Evolutionary conservation across 1,140 invertebrate species (phyloP).

Genomic region (Andricus grossulariae): DNA sequence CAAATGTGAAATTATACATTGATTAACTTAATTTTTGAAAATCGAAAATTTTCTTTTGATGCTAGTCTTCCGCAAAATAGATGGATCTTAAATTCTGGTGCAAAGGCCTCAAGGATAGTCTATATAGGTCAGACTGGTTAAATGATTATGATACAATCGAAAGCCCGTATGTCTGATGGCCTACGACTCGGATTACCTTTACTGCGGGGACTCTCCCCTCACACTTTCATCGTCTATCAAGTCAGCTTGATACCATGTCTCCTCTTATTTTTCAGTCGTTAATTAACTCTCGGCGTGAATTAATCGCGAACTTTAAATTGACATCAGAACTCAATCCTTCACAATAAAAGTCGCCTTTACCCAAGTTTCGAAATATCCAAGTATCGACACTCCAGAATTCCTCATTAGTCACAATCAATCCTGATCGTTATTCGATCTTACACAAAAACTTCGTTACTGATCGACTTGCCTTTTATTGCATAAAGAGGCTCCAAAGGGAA

Average conservation of each 20-base stretch:
- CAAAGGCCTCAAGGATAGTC: slow-evolving; percentile 61
- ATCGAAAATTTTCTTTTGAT: background rate
- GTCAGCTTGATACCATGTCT: slow-evolving; percentile 6
- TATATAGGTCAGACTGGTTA: slow-evolving; percentile 64
- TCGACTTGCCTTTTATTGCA: slow-evolving; percentile 49
- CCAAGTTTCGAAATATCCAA: slow-evolving; percentile 34
- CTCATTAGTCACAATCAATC: slow-evolving; percentile 47
- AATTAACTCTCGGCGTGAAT: slow-evolving; percentile 43
- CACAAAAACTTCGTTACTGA: no score
- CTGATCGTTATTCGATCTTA: slow-evolving; percentile 23
- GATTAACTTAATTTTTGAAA: slow-evolving; percentile 27
- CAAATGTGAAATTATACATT: slow-evolving; percentile 14
- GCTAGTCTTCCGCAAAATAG: background rate
- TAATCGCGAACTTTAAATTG: slow-evolving; percentile 35
- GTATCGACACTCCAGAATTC: slow-evolving; percentile 43
- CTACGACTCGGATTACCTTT: slow-evolving; percentile 63
- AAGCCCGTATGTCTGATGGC: slow-evolving; percentile 64
- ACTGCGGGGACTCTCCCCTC: slow-evolving; percentile 60
- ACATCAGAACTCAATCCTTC: background rate
- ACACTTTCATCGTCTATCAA: slow-evolving; percentile 33
- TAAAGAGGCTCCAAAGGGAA: slow-evolving; percentile 33
- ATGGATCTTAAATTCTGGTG: background rate
- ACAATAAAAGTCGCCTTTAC: background rate
- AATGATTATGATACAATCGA: slow-evolving; percentile 60
- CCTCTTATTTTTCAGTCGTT: slow-evolving; percentile 45